A percentile compares a stretch with the other conserved stretches of the same genome.
phyloP scores from a whole-genome alignment of 2,888 invertebrate genomes.

The Leptinotarsa haldemani region DNA sequence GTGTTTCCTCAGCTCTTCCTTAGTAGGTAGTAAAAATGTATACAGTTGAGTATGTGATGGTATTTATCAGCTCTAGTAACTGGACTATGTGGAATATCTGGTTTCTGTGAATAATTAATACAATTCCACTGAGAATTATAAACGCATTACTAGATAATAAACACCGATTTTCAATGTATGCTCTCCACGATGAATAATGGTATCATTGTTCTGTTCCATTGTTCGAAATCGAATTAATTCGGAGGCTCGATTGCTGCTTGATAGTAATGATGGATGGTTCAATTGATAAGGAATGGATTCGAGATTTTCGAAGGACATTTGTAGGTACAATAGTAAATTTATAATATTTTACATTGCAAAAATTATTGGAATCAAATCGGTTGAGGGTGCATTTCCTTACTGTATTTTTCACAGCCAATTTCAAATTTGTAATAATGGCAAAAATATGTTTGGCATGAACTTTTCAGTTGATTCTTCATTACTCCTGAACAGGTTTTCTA shows the following conservation, averaged over 20 bases:
- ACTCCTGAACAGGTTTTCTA: too few species aligned
- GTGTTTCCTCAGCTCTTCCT: too few species aligned
- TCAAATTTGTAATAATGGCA: too few species aligned
- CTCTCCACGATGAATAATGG: constrained; percentile 35
- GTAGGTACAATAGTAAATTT: too few species aligned
- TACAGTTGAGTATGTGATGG: neutral
- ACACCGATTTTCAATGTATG: constrained; percentile 47
- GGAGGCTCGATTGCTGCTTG: neutral
- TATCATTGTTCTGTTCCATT: constrained; percentile 9
- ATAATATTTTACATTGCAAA: too few species aligned
- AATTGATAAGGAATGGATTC: neutral
- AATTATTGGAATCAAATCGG: too few species aligned
- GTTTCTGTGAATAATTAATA: constrained; percentile 57
- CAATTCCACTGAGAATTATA: constrained; percentile 55
- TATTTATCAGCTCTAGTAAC: neutral
- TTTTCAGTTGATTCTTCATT: too few species aligned
- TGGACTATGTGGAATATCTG: constrained; percentile 50
- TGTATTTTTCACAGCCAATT: too few species aligned
- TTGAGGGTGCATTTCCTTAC: too few species aligned
- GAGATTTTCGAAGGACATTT: neutral
- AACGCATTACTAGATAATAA: constrained; percentile 55
- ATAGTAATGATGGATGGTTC: neutral
- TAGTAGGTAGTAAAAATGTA: neutral
- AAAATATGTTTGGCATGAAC: too few species aligned
- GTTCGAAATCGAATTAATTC: neutral